These are phyloP conservation scores for Tinamus guttatus DNA, from an alignment of 2,113 vertebrate genomes.

Conservation along the genomic window DNA sequence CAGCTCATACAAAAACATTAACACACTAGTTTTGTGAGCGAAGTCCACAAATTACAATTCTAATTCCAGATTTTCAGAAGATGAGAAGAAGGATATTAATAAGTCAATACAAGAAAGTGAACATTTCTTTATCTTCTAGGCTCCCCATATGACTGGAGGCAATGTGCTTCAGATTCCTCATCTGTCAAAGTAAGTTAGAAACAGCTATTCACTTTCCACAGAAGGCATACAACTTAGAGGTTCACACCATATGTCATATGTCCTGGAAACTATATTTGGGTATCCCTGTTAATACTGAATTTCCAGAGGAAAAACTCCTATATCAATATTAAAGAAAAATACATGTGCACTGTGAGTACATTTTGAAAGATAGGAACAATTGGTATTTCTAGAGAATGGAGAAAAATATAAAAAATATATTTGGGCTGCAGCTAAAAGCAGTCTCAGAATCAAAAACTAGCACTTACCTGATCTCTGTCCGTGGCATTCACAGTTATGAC, in stretches of 20 bases:
- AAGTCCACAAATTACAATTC: not conserved
- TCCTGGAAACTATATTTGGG: not conserved
- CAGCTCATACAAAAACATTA: not conserved
- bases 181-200: not conserved
- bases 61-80: not conserved
- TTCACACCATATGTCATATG: not conserved
- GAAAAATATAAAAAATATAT: not conserved
- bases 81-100: not conserved
- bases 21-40: not conserved
- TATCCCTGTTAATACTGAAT: not conserved
- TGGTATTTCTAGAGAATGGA: not conserved
- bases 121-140: not conserved
- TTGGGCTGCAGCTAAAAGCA: not conserved
- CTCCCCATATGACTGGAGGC: no score
- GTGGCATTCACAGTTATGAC: constrained; percentile 53
- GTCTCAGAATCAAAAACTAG: not conserved
- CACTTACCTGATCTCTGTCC: constrained; percentile 67
- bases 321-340: not conserved
- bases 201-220: not conserved
- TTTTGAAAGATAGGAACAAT: not conserved
- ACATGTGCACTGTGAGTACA: not conserved
- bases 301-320: not conserved
- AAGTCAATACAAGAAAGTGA: not conserved
- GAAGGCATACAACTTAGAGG: not conserved
- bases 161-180: not conserved